These are phyloP conservation scores for Tholera decimalis DNA, from an alignment of 2,888 invertebrate species.

Conservation along the genomic window DNA sequence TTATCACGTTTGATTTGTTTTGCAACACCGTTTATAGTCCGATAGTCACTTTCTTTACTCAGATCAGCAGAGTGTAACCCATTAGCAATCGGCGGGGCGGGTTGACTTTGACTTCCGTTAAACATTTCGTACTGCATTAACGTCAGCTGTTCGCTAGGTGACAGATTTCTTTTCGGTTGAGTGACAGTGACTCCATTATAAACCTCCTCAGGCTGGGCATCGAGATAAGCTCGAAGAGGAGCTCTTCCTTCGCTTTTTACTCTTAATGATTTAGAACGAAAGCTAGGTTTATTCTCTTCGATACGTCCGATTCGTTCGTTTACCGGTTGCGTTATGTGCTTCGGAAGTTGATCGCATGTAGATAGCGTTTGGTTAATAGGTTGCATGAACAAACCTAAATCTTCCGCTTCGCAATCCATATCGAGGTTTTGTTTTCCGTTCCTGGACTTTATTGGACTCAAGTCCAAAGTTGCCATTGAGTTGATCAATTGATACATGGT, in stretches of 20 bases:
- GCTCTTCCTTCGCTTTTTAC: conserved; percentile 89
- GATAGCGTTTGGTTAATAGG: conserved; percentile 86
- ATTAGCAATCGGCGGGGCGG: conserved; percentile 75
- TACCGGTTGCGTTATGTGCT: conserved; percentile 82
- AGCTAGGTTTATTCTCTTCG: conserved; percentile 86
- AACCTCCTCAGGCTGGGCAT: conserved; percentile 77
- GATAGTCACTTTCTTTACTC: conserved; percentile 87
- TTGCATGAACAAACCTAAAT: conserved; percentile 87
- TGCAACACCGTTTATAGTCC: conserved; percentile 85
- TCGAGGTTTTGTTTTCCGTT: conserved; percentile 81
- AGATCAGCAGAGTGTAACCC: conserved; percentile 81
- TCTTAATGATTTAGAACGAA: conserved; percentile 90
- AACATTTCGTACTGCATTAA: conserved; percentile 89
- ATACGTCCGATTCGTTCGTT: conserved; percentile 85
- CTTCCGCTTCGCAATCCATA: conserved; percentile 85
- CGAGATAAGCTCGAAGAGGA: conserved; percentile 85
- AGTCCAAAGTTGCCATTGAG: conserved; percentile 88
- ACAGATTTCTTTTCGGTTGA: conserved; percentile 89
- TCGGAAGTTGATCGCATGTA: conserved; percentile 87
- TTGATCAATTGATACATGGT: conserved; percentile 88
- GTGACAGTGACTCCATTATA: conserved; percentile 88
- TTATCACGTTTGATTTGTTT: conserved; percentile 88
- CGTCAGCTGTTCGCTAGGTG: conserved; percentile 89
- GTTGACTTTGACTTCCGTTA: conserved; percentile 80
- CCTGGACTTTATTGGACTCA: conserved; percentile 83